Percentiles rank a stretch among this genome's conserved stretches.
These are phyloP conservation scores for Pangasianodon gigas DNA, from an alignment of 2,113 vertebrate genomes.

Conservation along the genomic window DNA sequence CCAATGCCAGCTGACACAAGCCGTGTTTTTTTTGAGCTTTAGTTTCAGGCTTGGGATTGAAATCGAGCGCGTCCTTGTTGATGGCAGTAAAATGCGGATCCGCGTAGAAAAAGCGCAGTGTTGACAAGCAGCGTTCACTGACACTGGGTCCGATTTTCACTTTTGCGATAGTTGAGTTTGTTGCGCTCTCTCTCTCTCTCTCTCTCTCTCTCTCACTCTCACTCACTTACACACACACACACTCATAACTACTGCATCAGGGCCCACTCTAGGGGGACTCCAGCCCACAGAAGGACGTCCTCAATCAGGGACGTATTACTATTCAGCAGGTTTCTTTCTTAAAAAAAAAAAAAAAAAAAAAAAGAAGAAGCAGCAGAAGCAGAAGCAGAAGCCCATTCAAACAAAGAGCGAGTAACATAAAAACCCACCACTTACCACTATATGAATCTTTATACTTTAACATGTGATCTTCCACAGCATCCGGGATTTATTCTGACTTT, in stretches of 20 bases:
- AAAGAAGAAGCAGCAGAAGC: too few relatives aligned
- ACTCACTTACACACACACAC: constrained; percentile 38
- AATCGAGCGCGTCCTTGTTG: constrained; percentile 29
- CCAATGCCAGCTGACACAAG: constrained; percentile 76
- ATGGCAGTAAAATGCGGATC: constrained; percentile 43
- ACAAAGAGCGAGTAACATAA: neutral
- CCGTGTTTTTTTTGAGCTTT: constrained; percentile 60
- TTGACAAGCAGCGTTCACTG: constrained; percentile 51
- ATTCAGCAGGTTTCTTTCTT: neutral
- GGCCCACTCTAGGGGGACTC: constrained; percentile 74
- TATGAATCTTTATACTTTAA: neutral
- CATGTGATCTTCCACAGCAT: neutral
- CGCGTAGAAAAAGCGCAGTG: constrained; percentile 64
- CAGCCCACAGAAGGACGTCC: constrained; percentile 2
- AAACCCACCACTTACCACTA: neutral
- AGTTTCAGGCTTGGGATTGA: constrained; percentile 21
- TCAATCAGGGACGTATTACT: neutral
- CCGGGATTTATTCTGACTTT: neutral
- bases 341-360: too few relatives aligned
- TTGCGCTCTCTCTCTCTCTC: constrained; percentile 55
- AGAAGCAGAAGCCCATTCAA: neutral
- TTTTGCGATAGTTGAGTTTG: constrained; percentile 66
- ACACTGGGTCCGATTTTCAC: constrained; percentile 66
- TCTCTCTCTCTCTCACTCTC: constrained; percentile 50
- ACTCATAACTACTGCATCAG: constrained; percentile 76